Evolutionary conservation across 2,888 invertebrate species (phyloP), one percentile per base, ranked within the genome.

Genomic region (Epirrhoe alternata): DNA sequence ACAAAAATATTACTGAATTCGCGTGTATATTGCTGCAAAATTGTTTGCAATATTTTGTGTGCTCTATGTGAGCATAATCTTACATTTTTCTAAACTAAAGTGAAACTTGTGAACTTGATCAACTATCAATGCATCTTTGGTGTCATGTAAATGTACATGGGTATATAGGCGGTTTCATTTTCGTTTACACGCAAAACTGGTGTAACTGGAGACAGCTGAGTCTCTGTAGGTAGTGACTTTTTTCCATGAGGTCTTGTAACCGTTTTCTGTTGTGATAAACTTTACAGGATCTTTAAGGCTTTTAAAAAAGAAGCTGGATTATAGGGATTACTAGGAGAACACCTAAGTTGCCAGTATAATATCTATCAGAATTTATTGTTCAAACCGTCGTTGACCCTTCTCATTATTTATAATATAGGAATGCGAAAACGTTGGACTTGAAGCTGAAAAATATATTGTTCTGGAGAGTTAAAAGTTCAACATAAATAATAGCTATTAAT

Each of bases 131-230:
- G 31, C 56, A 30, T 45, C 65, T 35, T 24, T 14, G 38, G 76
- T 76, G 71, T 35, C 52, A 56, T 62, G 53, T 61, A 47, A 24
- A 14, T 51, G 14, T 42, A 55, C 45, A 14, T 55, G 49, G 47
- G 35, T 55, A 45, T 33, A 24, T 80, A 77, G 77, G 78, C 75
- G 86, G 86, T 88, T 86, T 87, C 86, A 81, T 85, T 89, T 90
- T 86, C 86, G 85, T 87, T 82, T 82, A 86, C 89, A 90, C 88
- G 87, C 88, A 85, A 83, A 85, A 81, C 77, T 82, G 79, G 79
- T 83, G 88, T 88, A 88, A 89, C 79, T 80, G 82, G 86, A 88
- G 86, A 86, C 70, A 60, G 56, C 66, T 64, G 49, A 14, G 66
- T 35, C 61, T 17, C 50, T 66, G 61, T 63, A 58, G 59, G 61